Conservation (phyloP, 2,797 vertebrate species). For the Numenius phaeopus region DNA sequence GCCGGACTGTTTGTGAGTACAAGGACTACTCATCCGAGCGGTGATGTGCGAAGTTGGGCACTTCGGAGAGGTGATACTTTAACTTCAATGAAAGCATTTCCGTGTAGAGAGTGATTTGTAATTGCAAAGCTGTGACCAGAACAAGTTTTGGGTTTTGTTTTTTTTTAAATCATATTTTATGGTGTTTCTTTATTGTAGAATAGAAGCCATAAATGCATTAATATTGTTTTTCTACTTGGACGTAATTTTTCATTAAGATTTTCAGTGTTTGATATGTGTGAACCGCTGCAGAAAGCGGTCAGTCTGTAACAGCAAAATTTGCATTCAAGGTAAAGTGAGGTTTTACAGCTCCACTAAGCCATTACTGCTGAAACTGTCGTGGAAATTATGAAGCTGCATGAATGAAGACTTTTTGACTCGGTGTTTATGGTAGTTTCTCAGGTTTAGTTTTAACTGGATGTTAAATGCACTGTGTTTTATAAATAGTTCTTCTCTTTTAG, state of each 20-base stretch:
- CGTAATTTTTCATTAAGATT: constrained; percentile 57
- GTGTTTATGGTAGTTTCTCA: constrained; percentile 89
- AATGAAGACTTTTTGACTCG: constrained; percentile 77
- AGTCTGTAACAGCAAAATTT: constrained; percentile 66
- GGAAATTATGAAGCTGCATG: constrained; percentile 89
- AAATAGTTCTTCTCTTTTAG: constrained; percentile 78
- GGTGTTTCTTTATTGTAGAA: constrained; percentile 73
- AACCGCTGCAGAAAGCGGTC: constrained; percentile 52
- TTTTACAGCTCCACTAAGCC: constrained; percentile 73
- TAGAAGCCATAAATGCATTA: constrained; percentile 80
- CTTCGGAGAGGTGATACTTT: constrained; percentile 1
- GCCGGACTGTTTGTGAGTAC: background rate
- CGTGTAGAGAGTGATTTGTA: constrained; percentile 39
- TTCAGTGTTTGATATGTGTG: constrained; percentile 50
- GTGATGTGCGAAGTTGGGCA: background rate
- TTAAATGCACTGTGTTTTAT: constrained; percentile 83
- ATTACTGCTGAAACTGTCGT: constrained; percentile 85
- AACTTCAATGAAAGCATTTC: constrained; percentile 60
- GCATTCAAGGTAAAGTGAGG: constrained; percentile 62
- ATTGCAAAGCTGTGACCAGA: constrained; percentile 69
- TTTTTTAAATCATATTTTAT: constrained; percentile 59
- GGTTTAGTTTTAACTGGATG: constrained; percentile 88
- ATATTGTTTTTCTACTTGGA: constrained; percentile 75
- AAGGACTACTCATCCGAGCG: background rate
- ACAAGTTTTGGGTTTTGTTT: background rate